A percentile compares a stretch with the other conserved stretches of the same genome.
Evolutionary conservation across 2,797 vertebrate species (phyloP).

Genomic region (Parauchenoglanis punctatus): DNA sequence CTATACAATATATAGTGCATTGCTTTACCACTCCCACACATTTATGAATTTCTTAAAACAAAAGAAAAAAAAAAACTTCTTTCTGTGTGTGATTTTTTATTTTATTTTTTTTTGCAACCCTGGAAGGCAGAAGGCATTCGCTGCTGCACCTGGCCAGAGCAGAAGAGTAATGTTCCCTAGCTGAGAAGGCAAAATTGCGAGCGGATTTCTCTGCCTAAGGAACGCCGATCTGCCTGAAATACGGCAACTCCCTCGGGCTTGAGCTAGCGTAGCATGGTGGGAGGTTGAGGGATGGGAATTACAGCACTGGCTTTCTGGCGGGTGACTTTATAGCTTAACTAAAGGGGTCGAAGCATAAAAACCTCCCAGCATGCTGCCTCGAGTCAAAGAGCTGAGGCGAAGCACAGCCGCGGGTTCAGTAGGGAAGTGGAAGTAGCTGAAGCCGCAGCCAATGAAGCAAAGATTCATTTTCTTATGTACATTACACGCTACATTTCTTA

Average conservation of each 20-base stretch:
- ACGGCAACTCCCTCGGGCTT: slow-evolving; percentile 54
- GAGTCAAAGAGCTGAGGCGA: slow-evolving; percentile 23
- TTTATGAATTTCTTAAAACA: slow-evolving; percentile 2
- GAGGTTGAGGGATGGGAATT: slow-evolving; percentile 43
- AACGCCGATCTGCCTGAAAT: slow-evolving; percentile 49
- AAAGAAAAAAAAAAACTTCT: slow-evolving; percentile 18
- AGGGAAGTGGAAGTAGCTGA: not conserved
- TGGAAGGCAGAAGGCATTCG: slow-evolving; percentile 39
- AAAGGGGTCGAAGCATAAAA: slow-evolving; percentile 51
- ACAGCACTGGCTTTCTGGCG: slow-evolving; percentile 37
- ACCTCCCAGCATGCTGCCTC: slow-evolving; percentile 37
- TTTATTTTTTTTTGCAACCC: slow-evolving; percentile 29
- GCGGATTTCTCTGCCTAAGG: slow-evolving; percentile 42
- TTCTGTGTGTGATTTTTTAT: slow-evolving; percentile 32
- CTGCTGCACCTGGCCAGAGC: slow-evolving; percentile 41
- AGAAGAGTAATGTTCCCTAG: slow-evolving; percentile 58
- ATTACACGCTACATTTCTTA: slow-evolving; percentile 36
- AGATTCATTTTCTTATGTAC: slow-evolving; percentile 28
- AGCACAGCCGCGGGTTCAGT: not conserved
- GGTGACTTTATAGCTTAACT: slow-evolving; percentile 49
- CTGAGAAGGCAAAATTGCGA: slow-evolving; percentile 53
- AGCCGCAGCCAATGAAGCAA: not conserved
- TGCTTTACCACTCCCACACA: slow-evolving; percentile 27
- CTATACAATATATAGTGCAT: not conserved
- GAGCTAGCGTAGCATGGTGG: slow-evolving; percentile 46